Percentiles rank a stretch among this genome's conserved stretches.
Conservation (phyloP, 2,113 vertebrate genomes). For the Pipa parva region DNA sequence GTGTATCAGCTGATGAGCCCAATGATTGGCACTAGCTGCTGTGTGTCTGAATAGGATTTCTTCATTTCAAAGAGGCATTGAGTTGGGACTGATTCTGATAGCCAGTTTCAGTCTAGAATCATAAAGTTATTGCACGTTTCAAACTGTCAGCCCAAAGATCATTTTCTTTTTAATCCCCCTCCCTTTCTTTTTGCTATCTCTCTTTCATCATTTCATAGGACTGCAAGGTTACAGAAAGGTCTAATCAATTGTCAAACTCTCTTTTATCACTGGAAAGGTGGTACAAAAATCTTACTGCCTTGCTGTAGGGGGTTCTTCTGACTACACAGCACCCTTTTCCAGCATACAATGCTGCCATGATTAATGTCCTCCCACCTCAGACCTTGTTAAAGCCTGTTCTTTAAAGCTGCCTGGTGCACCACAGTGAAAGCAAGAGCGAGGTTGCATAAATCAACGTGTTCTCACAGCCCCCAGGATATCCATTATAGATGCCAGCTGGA, state of each 20-base stretch:
- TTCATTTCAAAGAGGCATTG: slow-evolving; percentile 68
- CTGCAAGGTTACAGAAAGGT: slow-evolving; percentile 77
- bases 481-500: slow-evolving; percentile 88
- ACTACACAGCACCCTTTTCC: slow-evolving; percentile 75
- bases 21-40: slow-evolving; percentile 70
- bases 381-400: slow-evolving; percentile 87
- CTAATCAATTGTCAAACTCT: slow-evolving; percentile 84
- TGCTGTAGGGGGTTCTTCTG: slow-evolving; percentile 74
- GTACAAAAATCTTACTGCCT: slow-evolving; percentile 71
- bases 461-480: slow-evolving; percentile 85
- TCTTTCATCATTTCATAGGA: slow-evolving; percentile 70
- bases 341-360: slow-evolving; percentile 80
- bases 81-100: slow-evolving; percentile 78
- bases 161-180: slow-evolving; percentile 55
- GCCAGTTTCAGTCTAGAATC: slow-evolving; percentile 78
- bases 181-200: slow-evolving; percentile 47
- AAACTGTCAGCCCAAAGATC: slow-evolving; percentile 65
- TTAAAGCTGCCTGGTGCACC: slow-evolving; percentile 74
- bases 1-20: slow-evolving; percentile 53
- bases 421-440: slow-evolving; percentile 71
- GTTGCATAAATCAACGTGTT: slow-evolving; percentile 86
- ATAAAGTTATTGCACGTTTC: slow-evolving; percentile 81
- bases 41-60: slow-evolving; percentile 61
- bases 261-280: slow-evolving; percentile 73
- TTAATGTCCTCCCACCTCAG: slow-evolving; percentile 85